Evolutionary conservation across 2,888 invertebrate genomes (phyloP).

Genomic region (Stegana nigrithorax): DNA sequence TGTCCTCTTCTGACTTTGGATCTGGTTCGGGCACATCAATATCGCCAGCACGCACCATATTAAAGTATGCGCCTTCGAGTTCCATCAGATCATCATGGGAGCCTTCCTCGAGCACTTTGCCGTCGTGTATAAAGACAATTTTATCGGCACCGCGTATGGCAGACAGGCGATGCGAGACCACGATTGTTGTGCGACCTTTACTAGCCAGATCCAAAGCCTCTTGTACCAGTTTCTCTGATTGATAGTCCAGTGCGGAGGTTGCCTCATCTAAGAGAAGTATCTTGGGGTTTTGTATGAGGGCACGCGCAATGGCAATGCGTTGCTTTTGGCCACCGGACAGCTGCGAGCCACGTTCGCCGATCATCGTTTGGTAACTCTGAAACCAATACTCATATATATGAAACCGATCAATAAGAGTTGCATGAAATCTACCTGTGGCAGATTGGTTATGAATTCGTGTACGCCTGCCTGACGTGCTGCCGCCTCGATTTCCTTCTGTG

Average conservation of each 20-base stretch:
- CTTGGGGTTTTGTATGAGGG: constrained; percentile 81
- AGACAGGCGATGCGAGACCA: constrained; percentile 80
- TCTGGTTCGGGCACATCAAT: constrained; percentile 51
- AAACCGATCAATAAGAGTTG: neutral
- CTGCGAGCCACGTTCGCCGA: constrained; percentile 84
- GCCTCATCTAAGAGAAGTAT: constrained; percentile 85
- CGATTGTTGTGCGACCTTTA: constrained; percentile 79
- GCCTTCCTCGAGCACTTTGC: constrained; percentile 79
- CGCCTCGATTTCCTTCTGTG: constrained; percentile 76
- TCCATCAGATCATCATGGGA: constrained; percentile 79
- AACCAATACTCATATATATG: neutral
- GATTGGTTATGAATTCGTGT: constrained; percentile 79
- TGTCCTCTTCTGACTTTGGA: constrained; percentile 40
- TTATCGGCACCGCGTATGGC: constrained; percentile 79
- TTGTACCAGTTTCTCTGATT: constrained; percentile 85
- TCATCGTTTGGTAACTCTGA: constrained; percentile 81
- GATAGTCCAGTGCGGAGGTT: constrained; percentile 85
- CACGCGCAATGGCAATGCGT: constrained; percentile 86
- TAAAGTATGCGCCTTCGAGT: constrained; percentile 76
- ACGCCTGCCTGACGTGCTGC: constrained; percentile 82
- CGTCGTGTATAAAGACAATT: constrained; percentile 79
- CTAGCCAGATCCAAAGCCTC: constrained; percentile 82
- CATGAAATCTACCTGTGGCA: constrained; percentile 75
- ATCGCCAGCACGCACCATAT: constrained; percentile 72
- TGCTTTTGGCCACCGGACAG: constrained; percentile 88